A percentile compares a stretch with the other conserved stretches of the same genome.
Evolutionary conservation across 2,888 invertebrate genomes (phyloP).

Genomic region (Athalia cordata): DNA sequence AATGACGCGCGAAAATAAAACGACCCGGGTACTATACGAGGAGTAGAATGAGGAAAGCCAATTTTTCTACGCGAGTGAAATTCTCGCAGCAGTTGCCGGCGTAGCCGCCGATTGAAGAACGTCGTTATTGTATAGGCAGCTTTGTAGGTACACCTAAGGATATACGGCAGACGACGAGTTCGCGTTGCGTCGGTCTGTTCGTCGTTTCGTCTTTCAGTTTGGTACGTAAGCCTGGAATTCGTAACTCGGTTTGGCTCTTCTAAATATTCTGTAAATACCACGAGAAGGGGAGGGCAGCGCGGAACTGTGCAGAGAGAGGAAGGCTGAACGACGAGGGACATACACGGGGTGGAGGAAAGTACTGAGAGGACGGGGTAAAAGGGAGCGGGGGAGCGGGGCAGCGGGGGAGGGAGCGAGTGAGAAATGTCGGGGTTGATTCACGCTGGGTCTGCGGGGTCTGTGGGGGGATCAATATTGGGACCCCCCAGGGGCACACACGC

Average conservation of each 20-base stretch:
- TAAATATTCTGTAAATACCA: slow-evolving; percentile 45
- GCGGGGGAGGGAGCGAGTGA: slow-evolving; percentile 48
- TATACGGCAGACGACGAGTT: too few relatives aligned
- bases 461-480: slow-evolving; percentile 63
- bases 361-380: slow-evolving; percentile 14
- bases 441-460: slow-evolving; percentile 45
- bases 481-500: slow-evolving; percentile 62
- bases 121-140: background rate
- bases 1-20: background rate
- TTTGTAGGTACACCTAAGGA: too few relatives aligned
- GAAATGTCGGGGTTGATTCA: slow-evolving; percentile 49
- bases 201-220: too few relatives aligned
- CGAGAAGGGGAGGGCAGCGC: slow-evolving; percentile 27
- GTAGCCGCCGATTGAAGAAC: slow-evolving; percentile 11
- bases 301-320: slow-evolving; percentile 46
- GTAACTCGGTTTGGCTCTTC: slow-evolving; percentile 41
- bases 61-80: slow-evolving; percentile 24
- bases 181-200: too few relatives aligned
- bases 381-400: slow-evolving; percentile 49
- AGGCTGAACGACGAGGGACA: slow-evolving; percentile 47
- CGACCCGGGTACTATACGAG: background rate
- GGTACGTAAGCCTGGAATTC: slow-evolving; percentile 3
- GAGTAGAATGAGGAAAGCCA: slow-evolving; percentile 23
- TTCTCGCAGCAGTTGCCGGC: background rate
- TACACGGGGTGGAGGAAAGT: slow-evolving; percentile 47